A percentile compares a stretch with the other conserved stretches of the same genome.
phyloP scores from a whole-genome alignment of 2,888 invertebrate species.

The Apomyelois bistriatella region DNA sequence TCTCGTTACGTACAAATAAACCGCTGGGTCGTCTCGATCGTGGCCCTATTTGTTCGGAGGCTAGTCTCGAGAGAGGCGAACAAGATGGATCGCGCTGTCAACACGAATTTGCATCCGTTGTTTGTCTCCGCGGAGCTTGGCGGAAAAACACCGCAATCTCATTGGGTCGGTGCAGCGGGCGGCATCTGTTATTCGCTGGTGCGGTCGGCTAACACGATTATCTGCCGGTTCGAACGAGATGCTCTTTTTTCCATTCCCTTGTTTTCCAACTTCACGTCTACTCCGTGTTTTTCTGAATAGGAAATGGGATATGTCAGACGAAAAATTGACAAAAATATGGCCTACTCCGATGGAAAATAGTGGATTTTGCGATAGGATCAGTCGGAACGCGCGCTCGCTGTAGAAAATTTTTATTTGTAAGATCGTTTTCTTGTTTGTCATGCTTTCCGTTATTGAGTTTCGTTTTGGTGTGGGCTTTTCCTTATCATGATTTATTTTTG shows the following conservation, averaged over 20 bases:
- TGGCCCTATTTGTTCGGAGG: constrained; percentile 68
- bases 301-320: constrained; percentile 78
- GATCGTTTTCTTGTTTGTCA: constrained; percentile 63
- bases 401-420: constrained; percentile 58
- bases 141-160: constrained; percentile 77
- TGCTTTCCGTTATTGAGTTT: constrained; percentile 29
- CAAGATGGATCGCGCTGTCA: constrained; percentile 79
- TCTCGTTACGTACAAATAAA: constrained; percentile 57
- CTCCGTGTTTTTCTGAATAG: constrained; percentile 76
- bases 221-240: constrained; percentile 75
- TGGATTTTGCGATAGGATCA: constrained; percentile 73
- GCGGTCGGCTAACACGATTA: constrained; percentile 77
- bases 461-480: constrained; percentile 28
- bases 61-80: constrained; percentile 73
- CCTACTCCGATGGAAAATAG: constrained; percentile 69
- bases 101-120: constrained; percentile 80
- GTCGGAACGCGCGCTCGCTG: constrained; percentile 47
- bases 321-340: constrained; percentile 79
- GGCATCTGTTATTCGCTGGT: constrained; percentile 73
- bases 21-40: constrained; percentile 65
- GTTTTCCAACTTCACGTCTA: constrained; percentile 76
- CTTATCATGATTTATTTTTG: constrained; percentile 22
- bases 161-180: constrained; percentile 69
- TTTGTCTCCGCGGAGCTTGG: constrained; percentile 71
- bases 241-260: constrained; percentile 75